Evolutionary conservation across 2,797 vertebrate species (phyloP), one percentile per base, ranked within the genome.

Genomic region (Coccyzus lansbergi): DNA sequence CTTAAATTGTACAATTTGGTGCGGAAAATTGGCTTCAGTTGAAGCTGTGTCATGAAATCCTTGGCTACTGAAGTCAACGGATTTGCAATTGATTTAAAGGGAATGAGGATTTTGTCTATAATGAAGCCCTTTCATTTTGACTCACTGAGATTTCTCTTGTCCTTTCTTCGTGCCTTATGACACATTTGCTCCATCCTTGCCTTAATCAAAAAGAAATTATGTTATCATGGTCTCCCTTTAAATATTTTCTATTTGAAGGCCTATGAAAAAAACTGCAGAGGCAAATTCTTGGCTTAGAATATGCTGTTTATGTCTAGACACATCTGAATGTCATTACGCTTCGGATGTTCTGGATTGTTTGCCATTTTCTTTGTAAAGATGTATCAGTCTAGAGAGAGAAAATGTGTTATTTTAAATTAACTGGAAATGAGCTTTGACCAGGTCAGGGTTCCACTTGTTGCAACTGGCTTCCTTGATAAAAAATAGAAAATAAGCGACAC

Each of bases 121-220:
- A 93, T 93, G 72, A 88, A 92, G 62, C 52, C 70, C 82, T 92
- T 96, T 95, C 92, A 87, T 83, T 92, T 75, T 81, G 91, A n/a
- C 67, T 89, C 34, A 65, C 86, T 91, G 95, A 94, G 89, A 86
- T 95, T 86, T 56, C 68, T 89, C 82, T 89, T 95, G 94, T 95
- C 93, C 93, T 76, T 67, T 89, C 69, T 52, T 13, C 28, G 72
- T 46, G 81, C 71, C 83, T 86, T 79, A 85, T 95, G 93, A 96
- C 93, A 95, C 92, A 95, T 83, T 82, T 79, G 90, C 87, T 94
- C 94, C 77, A 80, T 88, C 85, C 76, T 87, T 69, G 89, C 83
- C 77, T 92, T 82, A 92, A 31, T 95, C 92, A 95, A 94, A 94
- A 94, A 81, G 86, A 95, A 95, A 92, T 95, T 95, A 91, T 91